Base-by-base conservation (phyloP, 2,113 vertebrate genomes). In the Anhinga rufa region DNA sequence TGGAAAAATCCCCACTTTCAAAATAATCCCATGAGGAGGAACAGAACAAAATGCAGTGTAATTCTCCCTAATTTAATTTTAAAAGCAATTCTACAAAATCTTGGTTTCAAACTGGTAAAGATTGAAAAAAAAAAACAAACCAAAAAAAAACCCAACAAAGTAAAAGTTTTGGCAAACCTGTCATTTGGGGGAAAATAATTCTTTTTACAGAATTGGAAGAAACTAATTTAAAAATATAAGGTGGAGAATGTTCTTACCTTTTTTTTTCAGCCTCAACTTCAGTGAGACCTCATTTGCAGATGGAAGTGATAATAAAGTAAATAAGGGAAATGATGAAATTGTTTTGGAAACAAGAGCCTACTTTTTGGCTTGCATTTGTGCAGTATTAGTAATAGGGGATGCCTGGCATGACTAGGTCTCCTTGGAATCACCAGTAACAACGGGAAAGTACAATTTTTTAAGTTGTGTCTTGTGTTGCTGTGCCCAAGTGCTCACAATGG, bases 331-430 rank as follows among this genome's bases (percentile, higher is more conserved):
- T 91, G 55, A 92, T 17, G 55, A 21, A 46, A 86, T 71, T 92
- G 83, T 87, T 95, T 95, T 97, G 96, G 95, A 93, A 95, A 84
- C 26, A 34, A 36, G 83, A 95, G 48, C 20, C 83, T 84, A 9
- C 64, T 52, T 62, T 52, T 42, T 94, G 94, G 89, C 91, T 94
- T 2, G 2, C 8, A 0, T 10, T 38, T 28, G 28, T 72, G 78
- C 57, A 46, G 61, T 21, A 16, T 42, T 65, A 4, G 65, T 82
- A 83, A 12, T 5, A 34, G 75, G 90, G 81, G 88, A 5, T 42
- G 93, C 85, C 90, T 79, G 87, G 93, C 92, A 64, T 60, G 4
- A 14, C 15, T 22, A 6, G 46, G 36, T 65, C 94, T 92, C 94
- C 83, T 83, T 25, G 71, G 48, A 84, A 68, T 38, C 48, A 2